Base-by-base conservation (phyloP, 2,888 invertebrate genomes). In the Tinea semifulvella region DNA sequence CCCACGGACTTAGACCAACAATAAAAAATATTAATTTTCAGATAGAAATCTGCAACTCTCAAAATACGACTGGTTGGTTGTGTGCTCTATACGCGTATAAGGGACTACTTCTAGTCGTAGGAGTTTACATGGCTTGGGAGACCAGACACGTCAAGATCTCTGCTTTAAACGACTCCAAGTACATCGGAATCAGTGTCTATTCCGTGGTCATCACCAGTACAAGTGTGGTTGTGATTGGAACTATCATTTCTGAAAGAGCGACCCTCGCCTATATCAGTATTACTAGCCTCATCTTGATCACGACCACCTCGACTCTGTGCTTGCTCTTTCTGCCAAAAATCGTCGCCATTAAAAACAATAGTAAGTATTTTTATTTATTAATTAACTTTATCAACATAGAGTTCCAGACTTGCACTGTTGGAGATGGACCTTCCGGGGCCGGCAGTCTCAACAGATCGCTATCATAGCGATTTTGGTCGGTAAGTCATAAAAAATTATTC, bases 101-200 rank as follows among this genome's bases (percentile, higher is more conserved):
- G 69, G 94, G 93, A 1, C 83, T 96, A 0, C 83, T 96, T 13
- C 84, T 96, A 11, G 85, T 94, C 20, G 94, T 95, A 48, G 96
- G 95, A 0, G 91, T 94, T 2, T 96, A 94, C 75, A 95, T 96
- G 95, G 96, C 96, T 1, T 96, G 96, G 96, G 94, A 95, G 76
- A 96, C 96, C 7, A 86, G 93, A 43, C 89, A 92, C 65, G 94
- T 96, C 17, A 94, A 95, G 75, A 93, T 96, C 55, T 91, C 94
- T 10, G 94, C 92, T 0, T 75, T 96, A 18, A 96, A 96, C 72
- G 96, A 96, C 73, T 95, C 95, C 3, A 92, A 94, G 63, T 94
- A 95, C 68, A 96, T 96, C 53, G 96, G 93, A 8, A 90, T 96
- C 66, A 94, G 93, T 55, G 95, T 96, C 1, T 96, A 96, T 60